Conservation (phyloP, 2,113 vertebrate genomes). For the Colius striatus region DNA sequence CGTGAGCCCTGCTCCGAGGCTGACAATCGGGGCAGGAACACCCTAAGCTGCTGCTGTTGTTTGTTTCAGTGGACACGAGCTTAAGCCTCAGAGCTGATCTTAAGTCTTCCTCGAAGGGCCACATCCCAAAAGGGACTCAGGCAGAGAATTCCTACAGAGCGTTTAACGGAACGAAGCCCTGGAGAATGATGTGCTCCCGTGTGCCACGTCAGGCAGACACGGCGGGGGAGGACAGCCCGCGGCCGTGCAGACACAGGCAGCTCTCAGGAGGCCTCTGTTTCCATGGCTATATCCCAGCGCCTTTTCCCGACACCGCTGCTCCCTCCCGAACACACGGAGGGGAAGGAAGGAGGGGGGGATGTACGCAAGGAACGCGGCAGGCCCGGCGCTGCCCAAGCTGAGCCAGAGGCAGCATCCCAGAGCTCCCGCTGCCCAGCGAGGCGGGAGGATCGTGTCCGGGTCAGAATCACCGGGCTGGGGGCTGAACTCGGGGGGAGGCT, state of each 20-base stretch:
- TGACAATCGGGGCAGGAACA: not conserved
- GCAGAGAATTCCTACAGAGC: fast-evolving
- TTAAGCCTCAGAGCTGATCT: not conserved
- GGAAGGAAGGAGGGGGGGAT: not conserved
- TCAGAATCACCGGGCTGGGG: not conserved
- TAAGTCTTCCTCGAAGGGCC: not conserved
- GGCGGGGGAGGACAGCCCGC: not conserved
- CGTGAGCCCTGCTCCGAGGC: not conserved
- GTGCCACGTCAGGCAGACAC: not conserved
- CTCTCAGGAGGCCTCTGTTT: not conserved
- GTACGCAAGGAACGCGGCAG: not conserved
- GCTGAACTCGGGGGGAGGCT: not conserved
- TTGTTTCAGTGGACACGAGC: not conserved
- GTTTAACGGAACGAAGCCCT: not conserved
- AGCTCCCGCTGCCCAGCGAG: not conserved
- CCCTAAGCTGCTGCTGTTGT: not conserved
- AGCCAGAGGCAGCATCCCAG: not conserved
- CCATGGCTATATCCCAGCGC: slow-evolving; percentile 29
- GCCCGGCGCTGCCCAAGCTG: not conserved
- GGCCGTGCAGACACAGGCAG: not conserved
- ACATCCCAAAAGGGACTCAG: not conserved
- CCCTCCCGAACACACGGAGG: not conserved
- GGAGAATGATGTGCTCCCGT: not conserved
- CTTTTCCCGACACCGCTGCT: not conserved
- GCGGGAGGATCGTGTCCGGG: not conserved